Evolutionary conservation across 2,797 vertebrate species (phyloP).

Genomic region (Aselliscus stoliczkanus): DNA sequence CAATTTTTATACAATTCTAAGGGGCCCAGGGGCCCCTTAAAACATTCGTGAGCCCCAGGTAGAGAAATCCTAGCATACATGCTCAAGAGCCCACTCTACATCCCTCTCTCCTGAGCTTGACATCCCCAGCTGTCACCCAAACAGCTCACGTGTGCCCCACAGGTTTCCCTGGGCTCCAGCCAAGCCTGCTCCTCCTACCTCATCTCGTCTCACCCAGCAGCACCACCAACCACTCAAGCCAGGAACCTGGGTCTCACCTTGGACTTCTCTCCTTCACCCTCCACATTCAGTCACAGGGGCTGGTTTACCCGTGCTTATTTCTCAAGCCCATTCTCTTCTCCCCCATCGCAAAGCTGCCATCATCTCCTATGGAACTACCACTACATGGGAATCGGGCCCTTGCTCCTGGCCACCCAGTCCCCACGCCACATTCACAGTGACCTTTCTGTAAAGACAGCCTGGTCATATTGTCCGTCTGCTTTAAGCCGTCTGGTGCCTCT

Average conservation of each 20-base stretch:
- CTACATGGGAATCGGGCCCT: no score
- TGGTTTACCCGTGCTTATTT: background rate
- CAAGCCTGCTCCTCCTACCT: background rate
- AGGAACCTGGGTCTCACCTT: background rate
- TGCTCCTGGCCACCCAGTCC: background rate
- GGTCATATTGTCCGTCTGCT: background rate
- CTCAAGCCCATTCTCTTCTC: background rate
- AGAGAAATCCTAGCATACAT: background rate
- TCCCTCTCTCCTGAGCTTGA: background rate
- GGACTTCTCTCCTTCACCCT: background rate
- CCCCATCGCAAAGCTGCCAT: background rate
- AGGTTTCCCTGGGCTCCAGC: background rate
- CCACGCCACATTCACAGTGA: background rate
- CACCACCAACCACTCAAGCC: background rate
- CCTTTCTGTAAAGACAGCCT: background rate
- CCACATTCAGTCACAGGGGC: background rate
- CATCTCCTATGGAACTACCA: background rate
- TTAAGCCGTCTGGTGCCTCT: background rate
- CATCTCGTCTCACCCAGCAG: background rate
- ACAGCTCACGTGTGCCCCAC: background rate
- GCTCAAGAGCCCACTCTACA: background rate
- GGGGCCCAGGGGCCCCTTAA: background rate
- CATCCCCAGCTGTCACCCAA: background rate
- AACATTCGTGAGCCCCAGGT: background rate
- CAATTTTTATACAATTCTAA: background rate